Evolutionary conservation across 2,113 vertebrate species (phyloP), one percentile per base, ranked within the genome.

Genomic region (Eulemur macaco): DNA sequence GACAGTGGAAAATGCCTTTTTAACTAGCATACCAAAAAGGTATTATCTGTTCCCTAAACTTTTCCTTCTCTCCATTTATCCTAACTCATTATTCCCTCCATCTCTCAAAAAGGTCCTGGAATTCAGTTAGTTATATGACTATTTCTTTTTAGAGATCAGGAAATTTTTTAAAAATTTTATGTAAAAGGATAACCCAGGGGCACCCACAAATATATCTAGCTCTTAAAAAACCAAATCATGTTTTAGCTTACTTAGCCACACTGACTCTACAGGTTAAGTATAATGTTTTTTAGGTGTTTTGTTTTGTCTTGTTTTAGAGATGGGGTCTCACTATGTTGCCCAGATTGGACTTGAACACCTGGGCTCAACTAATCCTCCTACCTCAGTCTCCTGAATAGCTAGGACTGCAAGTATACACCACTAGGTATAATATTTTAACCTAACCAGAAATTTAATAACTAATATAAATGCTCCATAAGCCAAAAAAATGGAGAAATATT

Each of bases 201-300:
- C 1, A 86, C 25, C 14, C 18, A 86, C 37, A 86, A 86, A 66
- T 47, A 92, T 29, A 5, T 21, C 34, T 68, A 95, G 9, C 60
- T 86, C 78, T 90, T 71, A 68, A 52, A 94, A 94, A 86, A 90
- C 15, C 29, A 94, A 83, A 87, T 68, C 21, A 69, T 50, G 15
- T 69, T 81, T 56, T 56, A 69, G 58, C 31, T 83, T 91, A 83
- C 27, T 37, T 66, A 90, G 54, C 63, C 81, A 78, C 23, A 92
- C 34, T 83, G 76, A 95, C 23, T 56, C 77, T 68, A 73, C 3
- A 66, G 31, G 6, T 76, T 78, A 85, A 1, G 21, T 74, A 4
- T 27, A 87, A 73, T 56, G 88, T 84, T 80, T 84, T 76, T 63
- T 63, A 63, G 4, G 25, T 63, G 25, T 63, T 63, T 10, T 60